phyloP scores from a whole-genome alignment of 2,797 vertebrate genomes.

The Hylomyscus alleni region DNA sequence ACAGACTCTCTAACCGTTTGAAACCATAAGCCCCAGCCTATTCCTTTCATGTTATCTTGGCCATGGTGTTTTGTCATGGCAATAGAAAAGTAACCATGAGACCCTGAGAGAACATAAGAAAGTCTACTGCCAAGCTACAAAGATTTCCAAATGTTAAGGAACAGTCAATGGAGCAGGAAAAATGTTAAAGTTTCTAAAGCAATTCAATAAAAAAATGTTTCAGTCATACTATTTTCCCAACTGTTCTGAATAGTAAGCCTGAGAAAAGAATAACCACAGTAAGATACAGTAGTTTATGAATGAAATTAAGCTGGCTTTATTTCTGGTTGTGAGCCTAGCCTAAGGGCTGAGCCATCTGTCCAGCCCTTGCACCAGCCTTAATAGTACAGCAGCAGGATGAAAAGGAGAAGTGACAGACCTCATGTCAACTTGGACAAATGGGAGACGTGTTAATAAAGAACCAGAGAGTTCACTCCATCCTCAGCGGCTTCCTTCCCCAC shows the following conservation, averaged over 20 bases:
- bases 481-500: background rate
- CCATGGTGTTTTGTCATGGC: background rate
- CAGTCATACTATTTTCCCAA: constrained; percentile 44
- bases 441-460: constrained; percentile 13
- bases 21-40: background rate
- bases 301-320: background rate
- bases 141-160: constrained; percentile 31
- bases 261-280: background rate
- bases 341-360: background rate
- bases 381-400: background rate
- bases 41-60: background rate
- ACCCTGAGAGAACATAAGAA: background rate
- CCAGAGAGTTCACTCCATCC: background rate
- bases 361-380: background rate
- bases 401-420: background rate
- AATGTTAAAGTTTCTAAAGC: background rate
- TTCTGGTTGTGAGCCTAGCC: background rate
- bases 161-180: background rate
- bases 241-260: constrained; percentile 37
- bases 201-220: constrained; percentile 42
- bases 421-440: background rate
- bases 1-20: background rate
- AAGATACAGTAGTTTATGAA: background rate
- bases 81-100: too few relatives aligned
- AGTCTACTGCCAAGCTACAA: background rate